Evolutionary conservation across 2,113 vertebrate genomes (phyloP), one percentile per base, ranked within the genome.

Genomic region (Antennarius striatus): DNA sequence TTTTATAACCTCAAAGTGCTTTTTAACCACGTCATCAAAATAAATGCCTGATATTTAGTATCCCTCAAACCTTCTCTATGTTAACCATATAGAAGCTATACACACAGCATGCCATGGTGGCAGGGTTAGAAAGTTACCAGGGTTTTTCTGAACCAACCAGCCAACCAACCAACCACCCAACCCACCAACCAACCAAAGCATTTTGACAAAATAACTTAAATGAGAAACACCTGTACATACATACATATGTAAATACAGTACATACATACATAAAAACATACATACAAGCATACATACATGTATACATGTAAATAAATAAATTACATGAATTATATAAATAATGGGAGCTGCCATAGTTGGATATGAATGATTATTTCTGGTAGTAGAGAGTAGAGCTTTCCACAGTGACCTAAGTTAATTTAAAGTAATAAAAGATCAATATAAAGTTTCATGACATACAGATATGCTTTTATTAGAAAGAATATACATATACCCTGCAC

Each of bases 301-400:
- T 22, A 32, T 57, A 16, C 50, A 81, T 82, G 79, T 68, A 77
- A 75, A 81, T 69, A 65, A 30, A 63, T 58, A 36, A 58, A 51
- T 69, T 52, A 53, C 0, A 59, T 36, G 53, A 56, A 59, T 49
- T 0, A 63, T 32, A 59, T 70, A 70, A 82, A 6, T 75, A 52
- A 86, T 82, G 70, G 70, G 61, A 43, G 60, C 73, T 80, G 80
- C 36, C 72, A 29, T 3, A 39, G 45, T 22, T 71, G 58, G 60
- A 70, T 46, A 56, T 43, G 45, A 46, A 66, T 56, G 51, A 74
- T 56, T 29, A 79, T 65, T 76, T 83, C 28, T 68, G 30, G 63
- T 74, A 59, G 42, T 29, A 14, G 0, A 36, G 56, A 14, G 4
- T 17, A 59, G 46, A 67, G 65, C 17, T 73, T 58, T 57, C 55